Conservation (phyloP, 2,888 invertebrate species). For the Dolichomitus sp. region DNA sequence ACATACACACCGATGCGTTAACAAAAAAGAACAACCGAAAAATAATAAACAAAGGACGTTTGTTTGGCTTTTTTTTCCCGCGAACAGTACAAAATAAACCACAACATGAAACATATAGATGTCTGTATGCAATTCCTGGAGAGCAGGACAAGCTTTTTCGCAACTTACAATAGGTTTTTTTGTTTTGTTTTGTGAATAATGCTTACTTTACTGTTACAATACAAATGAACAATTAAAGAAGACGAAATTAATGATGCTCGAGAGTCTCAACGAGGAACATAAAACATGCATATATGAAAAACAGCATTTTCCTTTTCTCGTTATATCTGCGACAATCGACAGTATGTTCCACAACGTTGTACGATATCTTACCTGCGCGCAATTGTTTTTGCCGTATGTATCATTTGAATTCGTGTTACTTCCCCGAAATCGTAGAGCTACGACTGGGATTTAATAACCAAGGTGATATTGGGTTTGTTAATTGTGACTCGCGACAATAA, state of each 20-base stretch:
- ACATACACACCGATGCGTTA: conserved; percentile 86
- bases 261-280: conserved; percentile 18
- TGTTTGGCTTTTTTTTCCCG: background rate
- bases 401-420: conserved; percentile 41
- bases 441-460: conserved; percentile 39
- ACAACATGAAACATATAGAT: conserved; percentile 32
- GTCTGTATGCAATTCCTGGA: conserved; percentile 21
- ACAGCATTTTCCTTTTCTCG: conserved; percentile 15
- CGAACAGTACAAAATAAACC: conserved; percentile 9
- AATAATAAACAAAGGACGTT: conserved; percentile 56
- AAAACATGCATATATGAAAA: conserved; percentile 57
- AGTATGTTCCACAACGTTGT: conserved; percentile 47
- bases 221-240: conserved; percentile 37
- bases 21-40: conserved; percentile 75
- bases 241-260: conserved; percentile 23
- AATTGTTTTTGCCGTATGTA: conserved; percentile 42
- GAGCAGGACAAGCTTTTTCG: conserved; percentile 11
- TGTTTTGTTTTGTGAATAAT: conserved; percentile 30
- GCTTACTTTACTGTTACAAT: conserved; percentile 42
- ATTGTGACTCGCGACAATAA: conserved; percentile 63
- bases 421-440: conserved; percentile 31
- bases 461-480: conserved; percentile 66
- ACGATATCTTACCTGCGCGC: conserved; percentile 70
- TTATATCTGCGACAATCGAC: conserved; percentile 46
- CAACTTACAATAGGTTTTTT: conserved; percentile 22